A percentile compares a stretch with the other conserved stretches of the same genome.
Conservation (phyloP, 2,113 vertebrate genomes). For the Plestiodon gilberti region DNA sequence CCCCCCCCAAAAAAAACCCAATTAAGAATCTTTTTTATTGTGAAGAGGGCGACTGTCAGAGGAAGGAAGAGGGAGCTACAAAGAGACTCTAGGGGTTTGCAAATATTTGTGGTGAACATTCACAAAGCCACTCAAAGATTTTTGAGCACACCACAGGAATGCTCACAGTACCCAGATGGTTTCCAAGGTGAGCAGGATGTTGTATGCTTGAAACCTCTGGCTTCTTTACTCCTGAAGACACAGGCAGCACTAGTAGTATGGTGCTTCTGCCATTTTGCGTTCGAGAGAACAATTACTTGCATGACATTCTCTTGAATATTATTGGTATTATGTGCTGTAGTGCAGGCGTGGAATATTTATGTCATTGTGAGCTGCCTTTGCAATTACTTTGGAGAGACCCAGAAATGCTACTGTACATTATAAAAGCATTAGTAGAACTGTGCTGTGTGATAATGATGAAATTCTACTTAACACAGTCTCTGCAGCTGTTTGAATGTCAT, state of each 20-base stretch:
- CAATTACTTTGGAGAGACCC: conserved; percentile 63
- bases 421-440: conserved; percentile 67
- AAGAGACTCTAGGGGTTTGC: too few relatives aligned
- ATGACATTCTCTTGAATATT: conserved; percentile 29
- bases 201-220: not conserved
- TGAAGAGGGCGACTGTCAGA: too few relatives aligned
- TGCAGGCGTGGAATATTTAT: conserved; percentile 62
- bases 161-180: too few relatives aligned
- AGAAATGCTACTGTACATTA: conserved; percentile 62
- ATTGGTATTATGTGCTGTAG: conserved; percentile 50
- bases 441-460: conserved; percentile 58
- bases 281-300: conserved; percentile 35
- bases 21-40: too few relatives aligned
- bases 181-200: too few relatives aligned
- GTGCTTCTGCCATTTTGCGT: conserved; percentile 8
- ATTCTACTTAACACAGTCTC: conserved; percentile 68
- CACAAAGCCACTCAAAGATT: too few relatives aligned
- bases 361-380: conserved; percentile 50
- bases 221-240: not conserved
- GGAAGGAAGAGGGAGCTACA: too few relatives aligned
- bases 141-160: too few relatives aligned
- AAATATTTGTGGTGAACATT: too few relatives aligned
- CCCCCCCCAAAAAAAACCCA: too few relatives aligned
- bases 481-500: conserved; percentile 63
- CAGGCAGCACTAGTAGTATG: not conserved